Percentiles rank a stretch among this genome's conserved stretches.
These are phyloP conservation scores for Oreochromis grahami DNA, from an alignment of 2,797 vertebrate genomes.

Conservation along the genomic window DNA sequence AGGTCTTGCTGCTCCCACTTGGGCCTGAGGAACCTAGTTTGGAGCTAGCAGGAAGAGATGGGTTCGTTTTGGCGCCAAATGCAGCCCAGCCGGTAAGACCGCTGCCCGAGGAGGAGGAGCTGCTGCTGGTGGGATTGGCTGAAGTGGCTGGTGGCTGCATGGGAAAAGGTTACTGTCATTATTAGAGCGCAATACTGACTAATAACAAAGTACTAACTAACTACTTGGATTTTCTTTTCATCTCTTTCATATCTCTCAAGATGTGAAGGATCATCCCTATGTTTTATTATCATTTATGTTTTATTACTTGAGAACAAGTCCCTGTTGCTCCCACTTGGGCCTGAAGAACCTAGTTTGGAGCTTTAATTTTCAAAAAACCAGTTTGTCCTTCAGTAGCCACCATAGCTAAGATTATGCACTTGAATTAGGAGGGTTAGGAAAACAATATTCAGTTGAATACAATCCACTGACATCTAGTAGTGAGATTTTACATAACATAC, in stretches of 20 bases:
- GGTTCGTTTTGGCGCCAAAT: constrained; percentile 89
- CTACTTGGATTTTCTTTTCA: not conserved
- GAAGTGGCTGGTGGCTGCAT: constrained; percentile 82
- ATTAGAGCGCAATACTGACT: not conserved
- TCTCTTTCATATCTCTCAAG: not conserved
- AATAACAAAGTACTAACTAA: not conserved
- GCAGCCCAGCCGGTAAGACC: constrained; percentile 96
- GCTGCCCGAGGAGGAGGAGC: constrained; percentile 81
- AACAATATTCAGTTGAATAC: not conserved
- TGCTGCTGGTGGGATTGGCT: constrained; percentile 80
- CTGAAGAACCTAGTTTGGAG: constrained; percentile 82
- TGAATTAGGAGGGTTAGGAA: not conserved
- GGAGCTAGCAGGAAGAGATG: constrained; percentile 79
- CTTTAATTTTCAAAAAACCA: constrained; percentile 1
- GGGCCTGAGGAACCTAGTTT: constrained; percentile 83
- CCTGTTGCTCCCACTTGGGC: constrained; percentile 79
- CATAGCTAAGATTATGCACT: not conserved
- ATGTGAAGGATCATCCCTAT: not conserved
- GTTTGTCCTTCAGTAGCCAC: not conserved
- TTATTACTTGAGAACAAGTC: constrained; percentile 35
- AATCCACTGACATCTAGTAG: not conserved
- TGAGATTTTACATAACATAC: not conserved
- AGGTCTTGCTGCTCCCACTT: constrained; percentile 78
- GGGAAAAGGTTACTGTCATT: not conserved
- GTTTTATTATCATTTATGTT: not conserved